Percentiles rank a stretch among this genome's conserved stretches.
These are phyloP conservation scores for Agapornis canus DNA, from an alignment of 2,797 vertebrate genomes.

Conservation along the genomic window DNA sequence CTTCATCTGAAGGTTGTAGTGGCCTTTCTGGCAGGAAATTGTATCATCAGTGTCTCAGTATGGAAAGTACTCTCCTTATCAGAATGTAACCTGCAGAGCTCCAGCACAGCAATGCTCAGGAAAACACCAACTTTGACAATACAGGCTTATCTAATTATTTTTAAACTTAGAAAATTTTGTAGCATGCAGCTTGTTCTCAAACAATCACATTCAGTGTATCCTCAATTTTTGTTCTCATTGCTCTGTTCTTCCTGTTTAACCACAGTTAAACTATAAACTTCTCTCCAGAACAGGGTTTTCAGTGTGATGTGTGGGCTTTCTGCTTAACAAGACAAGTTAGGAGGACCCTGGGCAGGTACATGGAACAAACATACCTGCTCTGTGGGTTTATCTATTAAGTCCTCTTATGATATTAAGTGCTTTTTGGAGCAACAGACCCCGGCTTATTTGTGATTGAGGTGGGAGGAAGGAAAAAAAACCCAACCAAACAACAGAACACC, in stretches of 20 bases:
- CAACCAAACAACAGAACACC: not conserved
- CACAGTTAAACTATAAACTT: not conserved
- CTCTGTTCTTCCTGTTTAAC: not conserved
- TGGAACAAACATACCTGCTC: not conserved
- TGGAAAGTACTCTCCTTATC: not conserved
- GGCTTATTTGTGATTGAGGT: not conserved
- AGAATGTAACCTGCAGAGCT: not conserved
- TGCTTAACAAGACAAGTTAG: not conserved
- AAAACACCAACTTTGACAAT: not conserved
- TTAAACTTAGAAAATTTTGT: not conserved
- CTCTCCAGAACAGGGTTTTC: not conserved
- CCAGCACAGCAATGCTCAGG: not conserved
- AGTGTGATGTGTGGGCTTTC: not conserved
- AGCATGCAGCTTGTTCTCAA: not conserved
- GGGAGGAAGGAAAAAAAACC: fast-evolving
- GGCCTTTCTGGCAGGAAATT: not conserved
- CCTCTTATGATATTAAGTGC: not conserved
- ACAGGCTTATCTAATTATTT: not conserved
- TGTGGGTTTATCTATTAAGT: not conserved
- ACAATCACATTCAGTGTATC: fast-evolving
- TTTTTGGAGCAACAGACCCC: not conserved
- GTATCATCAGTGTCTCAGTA: not conserved
- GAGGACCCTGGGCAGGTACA: not conserved
- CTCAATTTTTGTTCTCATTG: not conserved
- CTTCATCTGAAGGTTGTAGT: not conserved